These are phyloP conservation scores for Protobothrops flavoviridis DNA, from an alignment of 2,113 vertebrate genomes.

Conservation along the genomic window DNA sequence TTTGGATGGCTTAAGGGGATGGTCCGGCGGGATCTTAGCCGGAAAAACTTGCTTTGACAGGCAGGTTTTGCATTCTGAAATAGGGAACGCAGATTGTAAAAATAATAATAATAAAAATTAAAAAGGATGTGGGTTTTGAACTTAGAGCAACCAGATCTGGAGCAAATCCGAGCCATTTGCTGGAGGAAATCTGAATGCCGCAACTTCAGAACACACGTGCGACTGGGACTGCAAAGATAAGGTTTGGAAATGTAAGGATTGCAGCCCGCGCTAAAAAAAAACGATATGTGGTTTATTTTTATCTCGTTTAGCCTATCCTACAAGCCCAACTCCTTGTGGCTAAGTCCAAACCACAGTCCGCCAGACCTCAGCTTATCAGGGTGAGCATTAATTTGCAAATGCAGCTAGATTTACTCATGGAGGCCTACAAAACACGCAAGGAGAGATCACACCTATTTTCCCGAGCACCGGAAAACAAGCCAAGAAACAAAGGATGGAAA, in stretches of 20 bases:
- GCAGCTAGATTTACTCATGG: neutral
- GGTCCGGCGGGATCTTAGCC: neutral
- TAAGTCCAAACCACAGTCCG: neutral
- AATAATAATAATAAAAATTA: neutral
- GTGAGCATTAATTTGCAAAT: neutral
- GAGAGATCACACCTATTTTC: neutral
- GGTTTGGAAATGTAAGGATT: neutral
- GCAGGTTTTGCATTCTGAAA: neutral
- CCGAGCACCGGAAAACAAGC: neutral
- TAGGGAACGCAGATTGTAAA: neutral
- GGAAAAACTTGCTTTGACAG: neutral
- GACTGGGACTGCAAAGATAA: neutral
- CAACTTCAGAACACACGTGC: neutral
- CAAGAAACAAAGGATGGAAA: neutral
- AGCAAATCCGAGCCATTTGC: neutral
- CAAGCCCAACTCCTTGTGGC: neutral
- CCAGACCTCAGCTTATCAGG: neutral
- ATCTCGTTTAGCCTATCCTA: neutral
- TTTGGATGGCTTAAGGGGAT: neutral
- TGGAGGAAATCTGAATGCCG: neutral
- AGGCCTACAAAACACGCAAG: neutral
- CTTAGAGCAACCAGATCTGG: neutral
- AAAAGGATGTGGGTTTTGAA: neutral
- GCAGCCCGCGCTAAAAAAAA: neutral
- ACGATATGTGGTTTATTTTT: neutral